Evolutionary conservation across 2,888 invertebrate genomes (phyloP).

Genomic region (Julus scandinavius): DNA sequence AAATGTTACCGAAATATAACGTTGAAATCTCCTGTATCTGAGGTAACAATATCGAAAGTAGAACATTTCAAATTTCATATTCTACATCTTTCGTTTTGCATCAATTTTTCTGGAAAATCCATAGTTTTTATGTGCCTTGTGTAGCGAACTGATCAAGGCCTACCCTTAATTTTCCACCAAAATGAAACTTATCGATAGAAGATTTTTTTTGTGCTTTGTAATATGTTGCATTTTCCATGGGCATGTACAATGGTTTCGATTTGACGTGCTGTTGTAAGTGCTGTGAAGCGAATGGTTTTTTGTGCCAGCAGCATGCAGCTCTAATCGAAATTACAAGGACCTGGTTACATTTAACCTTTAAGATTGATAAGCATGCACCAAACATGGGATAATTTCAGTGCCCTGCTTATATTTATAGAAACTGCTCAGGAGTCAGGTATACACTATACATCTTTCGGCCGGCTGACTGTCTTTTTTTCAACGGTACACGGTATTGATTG

Average conservation of each 20-base stretch:
- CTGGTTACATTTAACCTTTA: neutral
- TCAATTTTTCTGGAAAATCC: neutral
- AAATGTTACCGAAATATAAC: no score
- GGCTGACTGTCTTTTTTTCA: neutral
- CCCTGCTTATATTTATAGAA: neutral
- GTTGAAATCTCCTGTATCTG: no score
- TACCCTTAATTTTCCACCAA: neutral
- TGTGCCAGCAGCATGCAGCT: neutral
- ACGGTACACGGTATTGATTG: neutral
- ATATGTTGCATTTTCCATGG: neutral
- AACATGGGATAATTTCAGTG: neutral
- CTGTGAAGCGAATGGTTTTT: neutral
- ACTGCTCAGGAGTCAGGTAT: neutral
- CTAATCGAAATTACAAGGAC: neutral
- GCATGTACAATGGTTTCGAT: neutral
- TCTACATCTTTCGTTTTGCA: neutral
- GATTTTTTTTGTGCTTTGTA: neutral
- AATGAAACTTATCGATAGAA: neutral
- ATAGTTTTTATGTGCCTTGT: neutral
- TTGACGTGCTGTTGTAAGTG: neutral
- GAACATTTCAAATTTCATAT: neutral
- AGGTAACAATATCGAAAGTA: no score
- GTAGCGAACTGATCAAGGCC: neutral
- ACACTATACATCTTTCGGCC: no score
- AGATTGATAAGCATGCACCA: neutral